Evolutionary conservation across 2,797 vertebrate species (phyloP).

Genomic region (Eospalax fontanierii): DNA sequence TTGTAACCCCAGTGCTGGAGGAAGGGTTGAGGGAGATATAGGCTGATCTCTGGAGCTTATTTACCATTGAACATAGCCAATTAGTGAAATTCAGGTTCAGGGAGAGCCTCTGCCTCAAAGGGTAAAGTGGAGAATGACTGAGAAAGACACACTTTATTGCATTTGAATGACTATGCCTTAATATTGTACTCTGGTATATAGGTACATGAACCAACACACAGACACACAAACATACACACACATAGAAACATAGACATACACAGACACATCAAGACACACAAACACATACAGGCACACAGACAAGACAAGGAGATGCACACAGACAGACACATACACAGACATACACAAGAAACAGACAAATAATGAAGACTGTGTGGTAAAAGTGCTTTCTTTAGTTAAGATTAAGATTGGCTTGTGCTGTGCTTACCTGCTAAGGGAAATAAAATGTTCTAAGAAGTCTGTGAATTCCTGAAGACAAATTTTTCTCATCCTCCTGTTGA

Average conservation of each 20-base stretch:
- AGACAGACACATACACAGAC: too few species aligned
- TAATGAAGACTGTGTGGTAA: not conserved
- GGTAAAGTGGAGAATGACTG: not conserved
- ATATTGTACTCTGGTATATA: too few species aligned
- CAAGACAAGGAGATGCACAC: too few species aligned
- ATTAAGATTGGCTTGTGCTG: not conserved
- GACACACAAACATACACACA: not conserved
- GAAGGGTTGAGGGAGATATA: not conserved
- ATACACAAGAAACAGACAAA: not conserved
- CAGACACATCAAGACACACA: not conserved
- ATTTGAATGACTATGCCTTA: too few species aligned
- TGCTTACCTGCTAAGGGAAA: slow-evolving; percentile 4
- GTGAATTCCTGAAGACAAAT: not conserved
- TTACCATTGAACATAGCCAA: not conserved
- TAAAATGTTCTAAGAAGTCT: not conserved
- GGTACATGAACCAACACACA: too few species aligned
- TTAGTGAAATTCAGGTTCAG: not conserved
- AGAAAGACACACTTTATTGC: too few species aligned
- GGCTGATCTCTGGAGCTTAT: not conserved
- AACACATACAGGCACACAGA: too few species aligned
- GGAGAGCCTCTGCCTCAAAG: not conserved
- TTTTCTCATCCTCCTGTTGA: not conserved
- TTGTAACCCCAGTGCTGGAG: not conserved
- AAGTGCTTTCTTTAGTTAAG: not conserved
- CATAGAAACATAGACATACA: not conserved